Evolutionary conservation across 2,113 vertebrate genomes (phyloP).

Genomic region (Myiozetetes cayanensis): DNA sequence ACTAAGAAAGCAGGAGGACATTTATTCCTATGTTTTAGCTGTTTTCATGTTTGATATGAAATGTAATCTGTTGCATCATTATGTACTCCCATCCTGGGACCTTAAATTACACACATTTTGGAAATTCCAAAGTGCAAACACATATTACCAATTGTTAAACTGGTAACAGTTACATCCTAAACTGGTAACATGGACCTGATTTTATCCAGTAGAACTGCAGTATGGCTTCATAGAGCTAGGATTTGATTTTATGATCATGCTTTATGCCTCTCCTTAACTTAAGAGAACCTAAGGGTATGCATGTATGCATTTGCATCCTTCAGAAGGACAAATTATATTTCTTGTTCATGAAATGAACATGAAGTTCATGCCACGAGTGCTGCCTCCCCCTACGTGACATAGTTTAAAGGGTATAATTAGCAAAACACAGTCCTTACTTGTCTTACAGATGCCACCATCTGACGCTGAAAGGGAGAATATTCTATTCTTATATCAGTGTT

Average conservation of each 20-base stretch:
- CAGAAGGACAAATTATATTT: not conserved
- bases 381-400: not conserved
- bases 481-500: not conserved
- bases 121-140: not conserved
- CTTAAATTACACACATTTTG: not conserved
- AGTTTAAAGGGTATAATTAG: slow-evolving; percentile 39
- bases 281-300: not conserved
- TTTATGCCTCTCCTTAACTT: not conserved
- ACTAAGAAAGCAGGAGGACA: not conserved
- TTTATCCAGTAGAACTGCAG: not conserved
- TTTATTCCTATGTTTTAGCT: not conserved
- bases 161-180: not conserved
- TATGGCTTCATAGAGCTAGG: not conserved
- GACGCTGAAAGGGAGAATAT: not conserved
- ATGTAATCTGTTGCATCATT: not conserved
- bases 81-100: not conserved
- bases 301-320: not conserved
- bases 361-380: not conserved
- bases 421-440: not conserved
- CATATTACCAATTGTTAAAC: not conserved
- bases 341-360: not conserved
- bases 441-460: slow-evolving; percentile 14
- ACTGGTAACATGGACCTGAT: not conserved
- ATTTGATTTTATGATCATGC: not conserved
- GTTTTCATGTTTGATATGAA: not conserved